Base-by-base conservation (phyloP, 2,797 vertebrate species). In the Esox masquinongy region DNA sequence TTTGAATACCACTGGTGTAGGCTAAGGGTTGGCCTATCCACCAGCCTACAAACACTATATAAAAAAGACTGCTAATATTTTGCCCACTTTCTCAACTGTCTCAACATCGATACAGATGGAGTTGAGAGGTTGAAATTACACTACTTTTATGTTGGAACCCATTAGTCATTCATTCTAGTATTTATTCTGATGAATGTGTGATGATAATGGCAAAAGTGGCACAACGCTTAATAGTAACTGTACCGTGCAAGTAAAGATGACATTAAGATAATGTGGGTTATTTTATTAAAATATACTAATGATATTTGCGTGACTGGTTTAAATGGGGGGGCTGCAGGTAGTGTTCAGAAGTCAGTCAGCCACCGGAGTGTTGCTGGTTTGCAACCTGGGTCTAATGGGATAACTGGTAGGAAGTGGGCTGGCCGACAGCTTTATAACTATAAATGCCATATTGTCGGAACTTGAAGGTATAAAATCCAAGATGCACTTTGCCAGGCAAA, bases 171-270 rank as follows among this genome's bases (percentile, higher is more conserved):
- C 12, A 15, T 59, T 56, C 34, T 16, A 8, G 9, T 78, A 70
- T 77, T 80, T 74, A 78, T 88, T 86, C 24, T 61, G 59, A n/a
- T 61, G 24, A 61, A 24, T 64, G 61, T 26, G 22, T 5, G 22
- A 64, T 31, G 22, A 64, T 31, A 64, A 64, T 6, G 26, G 5
- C 9, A 22, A 64, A 14, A 0, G 24, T 63, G 59, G 24, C 22
- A 29, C 8, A 12, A 15, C 26, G 59, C n/a, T 63, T 63, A 63
- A 12, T 63, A 19, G 51, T 17, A 26, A 63, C 59, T 63, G 22
- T 24, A 24, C 49, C 15, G 15, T 51, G 17, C 50, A 19, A 51
- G 50, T 50, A 31, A 31, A 31, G 29, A 31, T 31, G 29, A 1
- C 29, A 31, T 31, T 50, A 22, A n/a, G 53, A 19, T 59, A 24